Percentiles rank a stretch among this genome's conserved stretches.
These are phyloP conservation scores for Lasioglossum villosulum DNA, from an alignment of 2,888 invertebrate genomes.

Conservation along the genomic window DNA sequence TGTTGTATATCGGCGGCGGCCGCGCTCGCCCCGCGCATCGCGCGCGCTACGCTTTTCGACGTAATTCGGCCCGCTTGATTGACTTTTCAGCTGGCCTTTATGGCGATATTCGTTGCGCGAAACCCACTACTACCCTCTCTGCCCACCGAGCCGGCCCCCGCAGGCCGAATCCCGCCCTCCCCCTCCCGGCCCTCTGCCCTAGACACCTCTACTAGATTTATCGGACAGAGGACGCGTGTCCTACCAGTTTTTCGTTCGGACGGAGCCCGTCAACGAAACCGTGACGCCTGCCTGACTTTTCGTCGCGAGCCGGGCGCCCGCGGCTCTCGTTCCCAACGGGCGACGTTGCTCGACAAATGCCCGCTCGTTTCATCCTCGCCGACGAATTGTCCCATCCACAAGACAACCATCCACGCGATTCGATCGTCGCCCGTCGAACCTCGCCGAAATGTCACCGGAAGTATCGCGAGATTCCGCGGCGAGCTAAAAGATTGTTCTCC, in stretches of 20 bases:
- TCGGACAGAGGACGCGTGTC: constrained; percentile 65
- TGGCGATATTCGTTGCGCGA: constrained; percentile 70
- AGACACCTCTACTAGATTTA: constrained; percentile 66
- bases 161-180: neutral
- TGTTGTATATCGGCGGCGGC: constrained; percentile 75
- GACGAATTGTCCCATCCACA: neutral
- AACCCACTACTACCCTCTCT: constrained; percentile 39
- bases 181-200: constrained; percentile 9
- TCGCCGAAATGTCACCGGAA: neutral
- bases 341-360: constrained; percentile 38
- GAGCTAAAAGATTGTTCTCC: neutral
- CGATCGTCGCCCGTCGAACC: constrained; percentile 1
- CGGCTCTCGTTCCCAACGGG: constrained; percentile 46
- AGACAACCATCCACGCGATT: neutral
- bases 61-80: constrained; percentile 75
- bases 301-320: constrained; percentile 55
- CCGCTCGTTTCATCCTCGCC: neutral
- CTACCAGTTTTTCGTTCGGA: constrained; percentile 59
- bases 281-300: constrained; percentile 41
- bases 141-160: constrained; percentile 21
- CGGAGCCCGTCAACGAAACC: constrained; percentile 46
- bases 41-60: constrained; percentile 69
- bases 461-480: neutral
- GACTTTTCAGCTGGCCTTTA: constrained; percentile 77
- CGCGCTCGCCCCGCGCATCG: constrained; percentile 48